Base-by-base conservation (phyloP, 2,113 vertebrate species). In the Xiphophorus couchianus region DNA sequence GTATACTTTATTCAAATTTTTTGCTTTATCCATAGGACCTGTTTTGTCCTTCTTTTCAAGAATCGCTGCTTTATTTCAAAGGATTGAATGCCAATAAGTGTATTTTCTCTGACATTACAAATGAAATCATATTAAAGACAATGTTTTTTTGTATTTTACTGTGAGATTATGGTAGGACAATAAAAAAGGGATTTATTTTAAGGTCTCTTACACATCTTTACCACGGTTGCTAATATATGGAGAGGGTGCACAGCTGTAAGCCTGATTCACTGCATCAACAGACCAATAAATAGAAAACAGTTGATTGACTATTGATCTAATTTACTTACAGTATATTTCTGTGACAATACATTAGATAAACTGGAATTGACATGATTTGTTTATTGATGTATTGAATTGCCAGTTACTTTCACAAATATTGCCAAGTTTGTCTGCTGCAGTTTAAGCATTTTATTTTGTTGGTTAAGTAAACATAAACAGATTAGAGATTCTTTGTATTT, bases 221-320 rank as follows among this genome's bases (percentile, higher is more conserved):
- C 29, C 17, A 15, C 8, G n/a, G 15, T 17, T 22, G 14, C 13
- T 5, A 15, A 62, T 48, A 48, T 22, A 6, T 48, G 14, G 12
- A 42, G 39, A 42, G 13, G 39, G 39, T 42, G 14, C 39, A 66
- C 51, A 80, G 77, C 28, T 76, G 22, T 27, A 80, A 84, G 73
- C 77, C 81, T 85, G 87, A 75, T 60, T 54, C 33, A 54, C 65
- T 69, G 51, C 15, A 64, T 25, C 1, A 27, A 37, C 17, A 42
- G 25, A 37, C 22, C n/a, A 35, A 3, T 28, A 14, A 62, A 33
- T 11, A 28, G 2, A 17, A 51, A 73, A 69, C 3, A 48, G 5
- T 44, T 44, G 39, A 3, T 42, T 44, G 5, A 48, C 15, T 33
- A 9, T 15, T 29, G 3, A 4, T 17, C 9, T 8, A 25, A 30